phyloP scores from a whole-genome alignment of 1,140 invertebrate genomes.

The Scaptomyza hsui region DNA sequence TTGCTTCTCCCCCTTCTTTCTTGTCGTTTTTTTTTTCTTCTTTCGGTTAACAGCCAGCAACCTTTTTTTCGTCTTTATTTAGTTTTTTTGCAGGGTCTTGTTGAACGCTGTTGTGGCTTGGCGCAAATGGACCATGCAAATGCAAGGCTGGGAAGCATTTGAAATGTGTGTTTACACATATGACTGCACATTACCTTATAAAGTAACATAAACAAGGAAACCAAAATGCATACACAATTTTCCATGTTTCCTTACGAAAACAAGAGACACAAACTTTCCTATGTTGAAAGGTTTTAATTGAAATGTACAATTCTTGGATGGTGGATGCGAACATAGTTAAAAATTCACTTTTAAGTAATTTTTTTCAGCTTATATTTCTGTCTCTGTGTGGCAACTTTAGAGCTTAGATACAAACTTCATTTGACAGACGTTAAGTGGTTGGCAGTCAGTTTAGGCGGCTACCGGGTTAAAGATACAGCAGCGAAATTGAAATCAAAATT shows the following conservation, averaged over 20 bases:
- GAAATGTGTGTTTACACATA: slow-evolving; percentile 64
- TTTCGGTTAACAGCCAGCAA: slow-evolving; percentile 12
- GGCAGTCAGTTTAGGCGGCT: slow-evolving; percentile 51
- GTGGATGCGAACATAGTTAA: too few relatives aligned
- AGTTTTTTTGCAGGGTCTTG: slow-evolving; percentile 14
- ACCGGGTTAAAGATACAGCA: slow-evolving; percentile 41
- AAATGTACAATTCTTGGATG: too few relatives aligned
- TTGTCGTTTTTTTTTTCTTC: background rate
- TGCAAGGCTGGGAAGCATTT: slow-evolving; percentile 63
- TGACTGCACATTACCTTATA: slow-evolving; percentile 41
- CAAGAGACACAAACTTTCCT: background rate
- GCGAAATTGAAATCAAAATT: slow-evolving; percentile 79
- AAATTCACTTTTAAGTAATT: background rate
- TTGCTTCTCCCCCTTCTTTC: background rate
- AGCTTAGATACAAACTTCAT: slow-evolving; percentile 38
- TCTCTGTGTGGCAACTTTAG: background rate
- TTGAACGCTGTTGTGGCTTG: slow-evolving; percentile 38
- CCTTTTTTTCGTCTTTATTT: slow-evolving; percentile 31
- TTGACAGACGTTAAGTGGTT: slow-evolving; percentile 54
- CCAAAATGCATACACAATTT: slow-evolving; percentile 2
- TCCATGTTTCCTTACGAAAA: background rate
- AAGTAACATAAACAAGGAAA: slow-evolving; percentile 42
- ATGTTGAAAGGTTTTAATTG: background rate
- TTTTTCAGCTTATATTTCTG: background rate
- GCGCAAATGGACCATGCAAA: slow-evolving; percentile 69